phyloP scores from a whole-genome alignment of 2,113 vertebrate genomes.

The Pelobates fuscus region DNA sequence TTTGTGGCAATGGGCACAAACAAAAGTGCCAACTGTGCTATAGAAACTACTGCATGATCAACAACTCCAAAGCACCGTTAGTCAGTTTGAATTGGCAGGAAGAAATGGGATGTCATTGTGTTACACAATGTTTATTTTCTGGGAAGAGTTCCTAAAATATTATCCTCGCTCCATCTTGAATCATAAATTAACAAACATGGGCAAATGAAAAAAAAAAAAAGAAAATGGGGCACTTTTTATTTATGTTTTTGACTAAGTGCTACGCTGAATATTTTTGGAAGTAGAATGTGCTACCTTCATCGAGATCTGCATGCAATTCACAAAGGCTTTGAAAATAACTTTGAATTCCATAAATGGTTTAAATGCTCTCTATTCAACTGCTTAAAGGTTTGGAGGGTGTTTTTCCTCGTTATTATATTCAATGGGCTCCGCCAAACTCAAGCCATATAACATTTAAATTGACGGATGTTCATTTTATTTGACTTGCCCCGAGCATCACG shows the following conservation, averaged over 20 bases:
- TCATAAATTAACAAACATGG: slow-evolving; percentile 5
- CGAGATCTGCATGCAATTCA: slow-evolving; percentile 24
- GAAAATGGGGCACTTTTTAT: slow-evolving; percentile 18
- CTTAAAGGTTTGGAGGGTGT: too few species aligned
- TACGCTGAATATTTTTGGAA: slow-evolving; percentile 11
- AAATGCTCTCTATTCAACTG: too few species aligned
- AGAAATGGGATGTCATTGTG: neutral
- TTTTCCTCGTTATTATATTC: slow-evolving; percentile 31
- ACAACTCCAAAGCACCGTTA: neutral
- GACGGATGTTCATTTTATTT: slow-evolving; percentile 34
- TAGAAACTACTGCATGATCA: neutral
- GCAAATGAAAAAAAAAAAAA: neutral
- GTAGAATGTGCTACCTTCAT: slow-evolving; percentile 14
- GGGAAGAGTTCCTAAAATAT: slow-evolving; percentile 10
- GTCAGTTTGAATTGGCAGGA: neutral
- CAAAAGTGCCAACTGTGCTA: neutral
- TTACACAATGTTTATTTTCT: slow-evolving; percentile 14
- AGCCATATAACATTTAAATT: slow-evolving; percentile 29
- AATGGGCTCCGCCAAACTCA: slow-evolving; percentile 19
- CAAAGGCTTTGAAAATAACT: slow-evolving; percentile 23
- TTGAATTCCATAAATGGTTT: neutral
- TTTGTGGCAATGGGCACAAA: neutral
- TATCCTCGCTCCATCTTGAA: slow-evolving; percentile 5
- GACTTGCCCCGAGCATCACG: too few species aligned
- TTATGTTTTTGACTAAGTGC: slow-evolving; percentile 36